Conservation (phyloP, 37 sponge, comb jelly and placozoan species). For the Spongia lamella region DNA sequence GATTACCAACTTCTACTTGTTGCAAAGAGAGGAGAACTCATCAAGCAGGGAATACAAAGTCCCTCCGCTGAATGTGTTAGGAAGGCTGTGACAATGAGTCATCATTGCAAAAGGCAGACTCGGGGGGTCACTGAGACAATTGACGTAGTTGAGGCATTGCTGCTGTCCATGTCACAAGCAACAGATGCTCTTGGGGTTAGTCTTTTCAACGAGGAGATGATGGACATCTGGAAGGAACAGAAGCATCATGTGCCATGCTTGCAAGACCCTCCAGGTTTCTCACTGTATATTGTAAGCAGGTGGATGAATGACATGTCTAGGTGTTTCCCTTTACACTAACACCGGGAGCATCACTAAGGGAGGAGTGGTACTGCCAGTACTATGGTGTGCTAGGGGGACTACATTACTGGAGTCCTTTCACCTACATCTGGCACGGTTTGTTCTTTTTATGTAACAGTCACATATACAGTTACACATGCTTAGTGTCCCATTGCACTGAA, state of each 20-base stretch:
- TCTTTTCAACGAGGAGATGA: conserved; percentile 22
- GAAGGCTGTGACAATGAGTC: conserved; percentile 33
- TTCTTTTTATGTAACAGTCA: too few relatives aligned
- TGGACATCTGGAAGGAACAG: conserved; percentile 40
- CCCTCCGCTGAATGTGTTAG: conserved; percentile 19
- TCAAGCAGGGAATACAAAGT: conserved; percentile 16
- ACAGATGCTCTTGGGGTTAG: neutral
- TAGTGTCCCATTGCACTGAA: neutral
- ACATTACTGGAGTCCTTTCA: conserved; percentile 44
- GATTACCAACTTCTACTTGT: conserved; percentile 11
- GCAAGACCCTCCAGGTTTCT: conserved; percentile 28
- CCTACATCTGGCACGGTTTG: conserved; percentile 24
- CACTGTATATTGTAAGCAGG: conserved; percentile 9
- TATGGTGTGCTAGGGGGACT: conserved; percentile 39
- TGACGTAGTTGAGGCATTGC: conserved; percentile 2
- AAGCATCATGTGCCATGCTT: conserved; percentile 42
- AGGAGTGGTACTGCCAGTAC: conserved; percentile 17
- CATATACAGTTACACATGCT: too few relatives aligned
- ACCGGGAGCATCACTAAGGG: conserved; percentile 27
- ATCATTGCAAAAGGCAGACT: conserved; percentile 40
- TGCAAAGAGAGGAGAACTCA: conserved; percentile 23
- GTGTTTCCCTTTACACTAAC: neutral
- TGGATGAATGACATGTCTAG: too few relatives aligned
- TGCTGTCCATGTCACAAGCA: neutral
- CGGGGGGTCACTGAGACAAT: conserved; percentile 9